Evolutionary conservation across 2,113 vertebrate genomes (phyloP).

Genomic region (Dicentrarchus labrax): DNA sequence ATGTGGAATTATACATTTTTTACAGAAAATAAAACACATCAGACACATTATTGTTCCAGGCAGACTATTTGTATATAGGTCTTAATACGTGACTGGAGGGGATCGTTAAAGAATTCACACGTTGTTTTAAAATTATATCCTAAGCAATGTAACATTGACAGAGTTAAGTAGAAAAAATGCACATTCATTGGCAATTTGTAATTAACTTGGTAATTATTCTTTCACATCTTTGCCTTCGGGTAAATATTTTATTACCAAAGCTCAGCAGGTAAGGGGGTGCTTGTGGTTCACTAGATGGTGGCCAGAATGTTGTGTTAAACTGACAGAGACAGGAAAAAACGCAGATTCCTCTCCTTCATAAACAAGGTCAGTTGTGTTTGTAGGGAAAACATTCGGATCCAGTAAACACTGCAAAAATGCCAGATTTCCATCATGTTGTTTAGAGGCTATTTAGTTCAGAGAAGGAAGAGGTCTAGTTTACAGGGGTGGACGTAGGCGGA

Average conservation of each 20-base stretch:
- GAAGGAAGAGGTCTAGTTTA: conserved; percentile 53
- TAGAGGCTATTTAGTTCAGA: conserved; percentile 47
- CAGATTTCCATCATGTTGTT: conserved; percentile 59
- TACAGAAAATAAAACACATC: too few relatives aligned
- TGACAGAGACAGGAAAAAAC: conserved; percentile 57
- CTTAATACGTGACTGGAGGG: too few relatives aligned
- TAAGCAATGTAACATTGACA: conserved; percentile 6
- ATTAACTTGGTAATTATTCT: conserved; percentile 37
- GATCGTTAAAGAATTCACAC: neutral
- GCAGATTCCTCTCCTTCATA: conserved; percentile 55
- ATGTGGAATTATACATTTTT: too few relatives aligned
- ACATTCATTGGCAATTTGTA: conserved; percentile 23
- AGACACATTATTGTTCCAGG: too few relatives aligned
- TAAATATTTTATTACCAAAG: conserved; percentile 57
- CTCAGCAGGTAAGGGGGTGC: conserved; percentile 64
- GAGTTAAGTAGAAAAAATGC: neutral
- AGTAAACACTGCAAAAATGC: conserved; percentile 61
- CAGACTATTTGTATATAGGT: too few relatives aligned
- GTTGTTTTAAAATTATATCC: neutral
- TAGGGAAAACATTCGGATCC: conserved; percentile 70
- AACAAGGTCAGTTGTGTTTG: conserved; percentile 73
- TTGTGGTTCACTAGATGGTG: conserved; percentile 48
- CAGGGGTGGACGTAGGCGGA: conserved; percentile 47
- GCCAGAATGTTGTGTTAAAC: conserved; percentile 67
- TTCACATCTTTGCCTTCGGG: conserved; percentile 42